These are phyloP conservation scores for Tiaroga cobitis DNA, from an alignment of 2,797 vertebrate genomes.

Conservation along the genomic window DNA sequence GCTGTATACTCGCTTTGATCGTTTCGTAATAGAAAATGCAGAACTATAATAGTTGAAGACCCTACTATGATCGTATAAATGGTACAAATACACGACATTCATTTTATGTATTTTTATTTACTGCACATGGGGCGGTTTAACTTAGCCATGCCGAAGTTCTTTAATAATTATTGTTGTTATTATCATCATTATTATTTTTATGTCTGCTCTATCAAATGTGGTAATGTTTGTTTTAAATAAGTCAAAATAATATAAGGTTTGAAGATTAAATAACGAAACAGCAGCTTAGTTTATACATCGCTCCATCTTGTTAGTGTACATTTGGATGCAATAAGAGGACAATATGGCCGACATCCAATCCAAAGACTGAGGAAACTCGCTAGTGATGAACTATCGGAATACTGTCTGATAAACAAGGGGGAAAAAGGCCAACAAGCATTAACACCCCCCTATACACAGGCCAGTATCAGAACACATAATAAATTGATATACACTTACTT, in stretches of 20 bases:
- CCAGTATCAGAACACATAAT: background rate
- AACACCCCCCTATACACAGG: background rate
- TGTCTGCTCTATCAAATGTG: background rate
- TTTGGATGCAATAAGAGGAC: conserved; percentile 54
- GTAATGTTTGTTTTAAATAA: background rate
- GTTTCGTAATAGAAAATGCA: background rate
- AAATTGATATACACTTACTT: background rate
- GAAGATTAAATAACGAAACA: background rate
- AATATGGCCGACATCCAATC: conserved; percentile 70
- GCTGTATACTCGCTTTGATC: background rate
- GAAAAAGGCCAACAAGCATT: conserved; percentile 13
- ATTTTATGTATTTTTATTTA: background rate
- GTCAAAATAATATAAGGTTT: background rate
- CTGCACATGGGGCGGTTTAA: background rate
- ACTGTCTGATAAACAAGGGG: conserved; percentile 61
- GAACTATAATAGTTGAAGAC: background rate
- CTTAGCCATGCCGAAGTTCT: background rate
- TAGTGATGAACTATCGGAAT: conserved; percentile 59
- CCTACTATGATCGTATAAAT: background rate
- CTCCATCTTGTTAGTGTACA: conserved; percentile 30
- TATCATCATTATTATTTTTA: background rate
- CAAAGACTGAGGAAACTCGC: conserved; percentile 54
- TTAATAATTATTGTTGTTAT: background rate
- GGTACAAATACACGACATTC: background rate
- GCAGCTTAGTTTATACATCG: conserved; percentile 14